phyloP scores from a whole-genome alignment of 2,113 vertebrate genomes.

The Rynchops niger region DNA sequence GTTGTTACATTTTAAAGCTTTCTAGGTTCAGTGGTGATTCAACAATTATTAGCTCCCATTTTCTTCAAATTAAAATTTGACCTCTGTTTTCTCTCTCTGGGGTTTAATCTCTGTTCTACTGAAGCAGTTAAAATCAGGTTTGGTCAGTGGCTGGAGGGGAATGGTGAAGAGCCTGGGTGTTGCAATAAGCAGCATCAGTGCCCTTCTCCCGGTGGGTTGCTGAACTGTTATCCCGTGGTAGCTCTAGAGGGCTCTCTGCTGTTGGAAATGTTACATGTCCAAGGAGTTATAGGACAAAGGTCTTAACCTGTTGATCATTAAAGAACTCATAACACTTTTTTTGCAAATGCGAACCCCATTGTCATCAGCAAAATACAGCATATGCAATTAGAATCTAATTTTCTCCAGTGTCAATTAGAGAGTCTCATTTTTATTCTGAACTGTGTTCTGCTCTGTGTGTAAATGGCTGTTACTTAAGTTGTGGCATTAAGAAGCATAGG shows the following conservation, averaged over 20 bases:
- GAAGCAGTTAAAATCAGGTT: neutral
- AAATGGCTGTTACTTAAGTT: neutral
- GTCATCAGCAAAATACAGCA: slow-evolving; percentile 3
- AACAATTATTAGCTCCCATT: neutral
- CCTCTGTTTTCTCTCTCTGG: neutral
- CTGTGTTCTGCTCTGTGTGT: neutral
- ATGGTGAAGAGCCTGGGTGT: rapidly evolving
- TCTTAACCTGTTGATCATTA: slow-evolving; percentile 26
- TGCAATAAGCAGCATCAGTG: neutral
- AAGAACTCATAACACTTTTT: neutral
- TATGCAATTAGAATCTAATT: slow-evolving; percentile 24
- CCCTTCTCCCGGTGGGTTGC: slow-evolving; percentile 14
- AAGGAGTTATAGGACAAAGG: neutral
- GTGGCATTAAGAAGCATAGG: neutral
- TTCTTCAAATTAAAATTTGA: neutral
- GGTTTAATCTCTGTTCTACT: neutral
- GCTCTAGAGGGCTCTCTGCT: slow-evolving; percentile 69
- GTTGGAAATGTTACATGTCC: slow-evolving; percentile 42
- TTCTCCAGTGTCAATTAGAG: neutral
- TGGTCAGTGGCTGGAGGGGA: neutral
- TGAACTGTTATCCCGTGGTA: slow-evolving; percentile 23
- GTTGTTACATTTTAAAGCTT: neutral
- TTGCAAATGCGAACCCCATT: neutral
- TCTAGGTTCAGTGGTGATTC: neutral
- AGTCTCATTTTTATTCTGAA: neutral